Evolutionary conservation across 2,888 invertebrate species (phyloP).

Genomic region (Tipula lateralis): DNA sequence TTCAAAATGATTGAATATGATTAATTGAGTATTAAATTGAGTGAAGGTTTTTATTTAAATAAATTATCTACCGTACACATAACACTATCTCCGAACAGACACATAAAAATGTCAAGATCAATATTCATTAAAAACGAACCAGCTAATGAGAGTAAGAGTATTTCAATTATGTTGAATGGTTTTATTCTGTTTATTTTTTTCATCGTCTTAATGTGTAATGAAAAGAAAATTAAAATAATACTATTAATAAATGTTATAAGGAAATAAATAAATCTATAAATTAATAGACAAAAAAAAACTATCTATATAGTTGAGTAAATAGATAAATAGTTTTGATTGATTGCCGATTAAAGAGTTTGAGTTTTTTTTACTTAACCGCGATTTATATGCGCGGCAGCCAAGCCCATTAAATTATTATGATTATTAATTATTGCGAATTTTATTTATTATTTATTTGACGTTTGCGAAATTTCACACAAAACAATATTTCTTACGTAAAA

Average conservation of each 20-base stretch:
- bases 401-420: background rate
- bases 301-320: background rate
- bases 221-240: constrained; percentile 11
- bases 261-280: background rate
- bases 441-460: background rate
- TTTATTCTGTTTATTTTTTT: background rate
- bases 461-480: background rate
- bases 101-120: constrained; percentile 19
- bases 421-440: background rate
- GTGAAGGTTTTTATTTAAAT: constrained; percentile 19
- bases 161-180: background rate
- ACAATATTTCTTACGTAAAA: background rate
- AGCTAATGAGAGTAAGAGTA: background rate
- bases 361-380: no score
- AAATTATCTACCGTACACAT: background rate
- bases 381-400: background rate
- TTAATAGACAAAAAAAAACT: background rate
- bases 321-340: background rate
- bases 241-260: background rate
- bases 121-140: background rate
- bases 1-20: background rate
- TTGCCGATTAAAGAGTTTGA: background rate
- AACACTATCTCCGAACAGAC: background rate
- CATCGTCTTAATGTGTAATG: background rate
- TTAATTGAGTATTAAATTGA: constrained; percentile 11